phyloP scores from a whole-genome alignment of 2,797 vertebrate species.

The Lithobates sylvaticus region DNA sequence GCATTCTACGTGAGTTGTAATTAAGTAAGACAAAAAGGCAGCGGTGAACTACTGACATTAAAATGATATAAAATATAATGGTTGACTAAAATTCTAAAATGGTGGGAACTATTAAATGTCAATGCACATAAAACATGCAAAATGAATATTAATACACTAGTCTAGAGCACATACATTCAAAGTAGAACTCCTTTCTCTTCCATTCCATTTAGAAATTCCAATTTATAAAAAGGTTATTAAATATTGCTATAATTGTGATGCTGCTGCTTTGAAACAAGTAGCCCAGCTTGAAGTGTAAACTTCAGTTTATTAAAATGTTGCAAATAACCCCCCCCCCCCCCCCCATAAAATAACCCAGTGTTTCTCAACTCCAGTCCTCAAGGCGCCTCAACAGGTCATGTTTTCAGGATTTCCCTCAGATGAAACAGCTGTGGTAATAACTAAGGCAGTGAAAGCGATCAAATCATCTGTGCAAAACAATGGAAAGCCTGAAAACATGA shows the following conservation, averaged over 20 bases:
- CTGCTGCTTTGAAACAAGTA: neutral
- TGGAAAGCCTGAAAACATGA: too few relatives aligned
- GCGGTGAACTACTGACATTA: neutral
- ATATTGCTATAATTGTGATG: neutral
- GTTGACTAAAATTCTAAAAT: neutral
- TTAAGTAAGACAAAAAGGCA: conserved; percentile 7
- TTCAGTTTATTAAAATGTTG: too few relatives aligned
- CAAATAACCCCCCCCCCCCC: neutral
- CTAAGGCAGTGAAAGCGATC: too few relatives aligned
- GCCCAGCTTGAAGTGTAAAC: too few relatives aligned
- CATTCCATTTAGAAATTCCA: neutral
- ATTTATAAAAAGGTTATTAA: neutral
- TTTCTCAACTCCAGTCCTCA: too few relatives aligned
- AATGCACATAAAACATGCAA: neutral
- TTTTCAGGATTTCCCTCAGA: too few relatives aligned
- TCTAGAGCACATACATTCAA: neutral
- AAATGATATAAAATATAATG: neutral
- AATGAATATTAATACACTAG: neutral
- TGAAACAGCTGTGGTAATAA: too few relatives aligned
- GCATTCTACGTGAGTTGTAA: neutral
- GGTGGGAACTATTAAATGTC: neutral
- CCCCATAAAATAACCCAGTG: too few relatives aligned
- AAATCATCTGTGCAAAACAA: too few relatives aligned
- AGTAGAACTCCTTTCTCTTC: neutral
- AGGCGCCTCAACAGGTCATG: too few relatives aligned